A percentile compares a stretch with the other conserved stretches of the same genome.
Evolutionary conservation across 1,140 invertebrate species (phyloP).

Genomic region (Archivesica marissinica): DNA sequence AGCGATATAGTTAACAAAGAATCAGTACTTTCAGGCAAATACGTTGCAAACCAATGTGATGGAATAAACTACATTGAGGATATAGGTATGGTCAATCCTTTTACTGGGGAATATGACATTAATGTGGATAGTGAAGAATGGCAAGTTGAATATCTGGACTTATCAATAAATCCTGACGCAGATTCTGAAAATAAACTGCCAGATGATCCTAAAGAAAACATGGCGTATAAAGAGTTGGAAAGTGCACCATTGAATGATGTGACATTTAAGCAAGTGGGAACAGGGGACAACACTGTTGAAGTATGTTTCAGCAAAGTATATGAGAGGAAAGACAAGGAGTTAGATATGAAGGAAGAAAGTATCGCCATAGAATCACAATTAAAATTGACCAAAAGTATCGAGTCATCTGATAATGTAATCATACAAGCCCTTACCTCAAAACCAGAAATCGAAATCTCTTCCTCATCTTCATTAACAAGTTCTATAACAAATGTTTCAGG

Average conservation of each 20-base stretch:
- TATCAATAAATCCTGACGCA: neutral
- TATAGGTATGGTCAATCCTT: conserved; percentile 44
- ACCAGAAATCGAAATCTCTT: neutral
- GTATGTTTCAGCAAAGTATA: no score
- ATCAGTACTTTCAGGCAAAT: neutral
- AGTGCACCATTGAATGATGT: neutral
- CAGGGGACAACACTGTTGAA: no score
- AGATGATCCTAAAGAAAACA: neutral
- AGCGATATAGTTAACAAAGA: neutral
- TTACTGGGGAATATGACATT: conserved; percentile 47
- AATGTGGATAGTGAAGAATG: neutral
- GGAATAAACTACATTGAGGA: conserved; percentile 38
- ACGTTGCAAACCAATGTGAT: neutral
- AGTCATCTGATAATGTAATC: neutral
- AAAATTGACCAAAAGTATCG: no score
- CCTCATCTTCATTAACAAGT: neutral
- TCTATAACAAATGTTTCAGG: neutral
- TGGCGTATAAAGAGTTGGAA: neutral
- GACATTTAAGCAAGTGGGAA: neutral
- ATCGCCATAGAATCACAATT: no score
- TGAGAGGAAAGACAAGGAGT: no score
- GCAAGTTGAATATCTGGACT: neutral
- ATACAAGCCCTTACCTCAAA: neutral
- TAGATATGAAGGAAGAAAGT: no score
- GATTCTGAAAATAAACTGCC: neutral